Evolutionary conservation across 2,113 vertebrate species (phyloP).

Genomic region (Stegostoma tigrinum): DNA sequence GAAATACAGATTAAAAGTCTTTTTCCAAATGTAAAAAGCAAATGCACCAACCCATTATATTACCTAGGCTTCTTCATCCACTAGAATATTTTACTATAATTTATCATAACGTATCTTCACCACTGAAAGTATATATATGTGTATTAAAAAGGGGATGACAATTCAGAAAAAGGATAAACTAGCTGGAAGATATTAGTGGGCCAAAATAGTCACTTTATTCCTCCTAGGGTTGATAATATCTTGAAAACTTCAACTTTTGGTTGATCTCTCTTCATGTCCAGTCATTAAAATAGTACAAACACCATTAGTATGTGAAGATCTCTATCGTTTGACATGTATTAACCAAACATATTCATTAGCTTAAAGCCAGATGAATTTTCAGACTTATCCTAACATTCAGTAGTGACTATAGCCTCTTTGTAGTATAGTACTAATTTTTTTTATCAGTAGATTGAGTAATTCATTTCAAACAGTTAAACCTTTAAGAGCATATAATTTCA

Average conservation of each 20-base stretch:
- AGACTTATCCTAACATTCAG: background rate
- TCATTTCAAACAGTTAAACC: background rate
- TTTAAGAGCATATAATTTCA: background rate
- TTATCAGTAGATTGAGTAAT: background rate
- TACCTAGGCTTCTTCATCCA: background rate
- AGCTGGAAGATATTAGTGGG: background rate
- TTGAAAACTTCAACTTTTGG: background rate
- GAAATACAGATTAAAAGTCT: background rate
- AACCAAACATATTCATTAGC: background rate
- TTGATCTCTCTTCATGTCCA: background rate
- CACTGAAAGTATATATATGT: background rate
- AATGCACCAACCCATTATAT: background rate
- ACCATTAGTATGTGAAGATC: background rate
- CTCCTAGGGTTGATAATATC: background rate
- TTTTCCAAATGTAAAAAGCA: background rate
- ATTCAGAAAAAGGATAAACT: background rate
- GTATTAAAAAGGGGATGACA: background rate
- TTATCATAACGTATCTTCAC: background rate
- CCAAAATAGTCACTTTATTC: background rate
- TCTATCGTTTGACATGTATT: background rate
- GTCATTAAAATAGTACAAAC: background rate
- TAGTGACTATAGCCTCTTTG: background rate
- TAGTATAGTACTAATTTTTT: background rate
- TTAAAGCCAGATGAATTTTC: background rate
- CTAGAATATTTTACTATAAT: background rate